Evolutionary conservation across 2,113 vertebrate genomes (phyloP), one percentile per base, ranked within the genome.

Genomic region (Alligator sinensis): DNA sequence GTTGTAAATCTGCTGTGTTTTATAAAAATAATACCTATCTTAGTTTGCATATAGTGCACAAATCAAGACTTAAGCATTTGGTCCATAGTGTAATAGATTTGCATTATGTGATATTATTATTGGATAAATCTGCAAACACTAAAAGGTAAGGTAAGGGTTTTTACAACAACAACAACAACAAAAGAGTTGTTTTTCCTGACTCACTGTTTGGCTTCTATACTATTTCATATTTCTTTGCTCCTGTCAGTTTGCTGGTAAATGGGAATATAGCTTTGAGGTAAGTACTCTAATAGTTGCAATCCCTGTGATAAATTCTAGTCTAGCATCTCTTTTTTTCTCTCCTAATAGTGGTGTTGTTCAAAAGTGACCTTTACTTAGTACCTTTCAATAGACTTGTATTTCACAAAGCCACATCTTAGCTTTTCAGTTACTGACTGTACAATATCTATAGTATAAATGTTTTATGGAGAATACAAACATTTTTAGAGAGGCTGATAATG

Each of bases 241-340:
- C 96, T 94, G 58, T 93, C 98, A 99, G 99, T 99, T 98, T 97
- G 96, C 97, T 97, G 99, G 99, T 96, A 99, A 99, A 97, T 99
- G 99, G 99, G 98, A 99, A 95, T 99, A 99, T 98, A 98, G 98
- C 98, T 99, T 99, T 91, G 97, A 99, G 99, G 99, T 99, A 99
- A 99, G 99, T 96, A 1, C 30, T n/a, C 38, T 30, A 18, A 59
- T 5, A 2, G 2, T 84, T 74, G 28, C 15, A 59, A 21, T 62
- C 77, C 63, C 68, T 54, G 59, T 88, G 75, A 58, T 83, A 75
- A 77, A 88, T 55, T 18, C 17, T 34, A 93, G 22, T n/a, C 28
- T 81, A 91, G 88, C 5, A 17, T 55, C 3, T 6, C 61, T 13
- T 1, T n/a, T 68, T 83, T 62, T 66, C 75, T 14, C 38, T 87